phyloP scores from a whole-genome alignment of 2,113 vertebrate species.

The Probosciger aterrimus region DNA sequence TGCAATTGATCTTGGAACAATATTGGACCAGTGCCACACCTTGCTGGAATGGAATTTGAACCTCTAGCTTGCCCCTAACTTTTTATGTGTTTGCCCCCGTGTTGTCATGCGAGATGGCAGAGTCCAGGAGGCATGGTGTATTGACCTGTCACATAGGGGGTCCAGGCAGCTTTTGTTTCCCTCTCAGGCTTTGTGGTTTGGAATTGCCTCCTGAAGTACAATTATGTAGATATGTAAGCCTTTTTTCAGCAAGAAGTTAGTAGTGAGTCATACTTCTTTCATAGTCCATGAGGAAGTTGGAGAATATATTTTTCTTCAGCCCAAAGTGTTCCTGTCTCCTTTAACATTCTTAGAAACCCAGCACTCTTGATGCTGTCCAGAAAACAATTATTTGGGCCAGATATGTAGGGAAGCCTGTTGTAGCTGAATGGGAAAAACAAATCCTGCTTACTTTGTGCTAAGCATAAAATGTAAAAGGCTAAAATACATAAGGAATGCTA shows the following conservation, averaged over 20 bases:
- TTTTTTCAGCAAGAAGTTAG: background rate
- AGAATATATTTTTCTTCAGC: background rate
- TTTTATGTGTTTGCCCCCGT: background rate
- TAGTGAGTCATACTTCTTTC: background rate
- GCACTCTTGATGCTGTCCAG: background rate
- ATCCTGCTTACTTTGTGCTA: background rate
- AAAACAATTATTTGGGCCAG: background rate
- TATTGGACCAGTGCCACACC: background rate
- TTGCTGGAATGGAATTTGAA: background rate
- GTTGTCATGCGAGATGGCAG: background rate
- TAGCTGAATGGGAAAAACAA: background rate
- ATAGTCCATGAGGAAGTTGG: background rate
- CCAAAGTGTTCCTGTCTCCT: background rate
- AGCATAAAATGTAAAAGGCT: background rate
- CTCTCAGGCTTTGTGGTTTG: background rate
- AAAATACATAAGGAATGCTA: background rate
- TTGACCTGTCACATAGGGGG: background rate
- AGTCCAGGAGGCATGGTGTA: background rate
- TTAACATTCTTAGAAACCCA: background rate
- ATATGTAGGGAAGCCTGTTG: background rate
- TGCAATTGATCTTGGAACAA: background rate
- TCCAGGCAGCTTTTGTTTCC: background rate
- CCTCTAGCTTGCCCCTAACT: background rate
- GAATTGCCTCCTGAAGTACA: background rate
- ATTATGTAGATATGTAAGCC: background rate